These are phyloP conservation scores for Gulo gulo DNA, from an alignment of 2,113 vertebrate species.

Conservation along the genomic window DNA sequence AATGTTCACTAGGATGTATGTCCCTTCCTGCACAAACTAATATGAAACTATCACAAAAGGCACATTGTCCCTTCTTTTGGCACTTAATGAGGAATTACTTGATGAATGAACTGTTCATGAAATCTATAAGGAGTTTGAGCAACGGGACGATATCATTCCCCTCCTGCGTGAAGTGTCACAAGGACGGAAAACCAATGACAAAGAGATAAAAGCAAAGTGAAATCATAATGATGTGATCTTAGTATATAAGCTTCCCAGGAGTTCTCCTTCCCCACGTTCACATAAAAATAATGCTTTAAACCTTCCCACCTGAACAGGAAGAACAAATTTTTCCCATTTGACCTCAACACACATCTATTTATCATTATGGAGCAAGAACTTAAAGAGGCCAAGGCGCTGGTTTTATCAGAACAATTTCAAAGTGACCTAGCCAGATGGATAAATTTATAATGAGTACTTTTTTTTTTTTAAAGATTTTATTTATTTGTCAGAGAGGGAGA, in stretches of 20 bases:
- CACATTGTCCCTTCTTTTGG: background rate
- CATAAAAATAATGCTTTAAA: background rate
- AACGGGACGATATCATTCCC: constrained; percentile 31
- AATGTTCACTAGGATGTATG: background rate
- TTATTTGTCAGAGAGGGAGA: no score
- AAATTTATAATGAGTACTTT: background rate
- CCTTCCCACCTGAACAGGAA: background rate
- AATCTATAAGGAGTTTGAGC: background rate
- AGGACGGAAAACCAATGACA: background rate
- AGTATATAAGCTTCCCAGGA: background rate
- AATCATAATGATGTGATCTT: background rate
- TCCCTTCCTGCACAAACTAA: background rate
- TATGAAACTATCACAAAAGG: background rate
- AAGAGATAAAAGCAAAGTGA: background rate
- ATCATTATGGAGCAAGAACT: background rate
- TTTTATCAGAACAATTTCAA: background rate
- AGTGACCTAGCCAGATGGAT: background rate
- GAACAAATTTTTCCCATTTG: background rate
- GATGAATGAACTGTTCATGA: background rate
- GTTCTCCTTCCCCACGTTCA: background rate
- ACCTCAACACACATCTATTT: background rate
- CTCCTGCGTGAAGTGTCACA: background rate
- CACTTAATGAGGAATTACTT: background rate
- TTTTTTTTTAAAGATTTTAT: no score
- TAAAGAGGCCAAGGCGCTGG: background rate